phyloP scores from a whole-genome alignment of 2,797 vertebrate genomes.

The Pantherophis vulpinus region DNA sequence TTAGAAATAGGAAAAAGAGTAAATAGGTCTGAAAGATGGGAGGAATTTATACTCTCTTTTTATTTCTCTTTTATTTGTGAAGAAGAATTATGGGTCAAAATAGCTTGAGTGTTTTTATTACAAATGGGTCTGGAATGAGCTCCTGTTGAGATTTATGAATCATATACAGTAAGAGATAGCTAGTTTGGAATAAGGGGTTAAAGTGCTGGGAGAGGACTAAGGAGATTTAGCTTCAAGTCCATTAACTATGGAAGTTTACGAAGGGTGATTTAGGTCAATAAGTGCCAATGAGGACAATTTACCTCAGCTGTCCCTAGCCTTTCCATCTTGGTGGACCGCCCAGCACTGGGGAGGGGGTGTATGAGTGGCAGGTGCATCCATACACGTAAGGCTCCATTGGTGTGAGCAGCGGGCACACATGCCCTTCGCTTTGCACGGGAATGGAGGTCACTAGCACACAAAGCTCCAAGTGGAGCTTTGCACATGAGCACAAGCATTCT shows the following conservation, averaged over 20 bases:
- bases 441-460: no score
- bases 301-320: not conserved
- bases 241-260: not conserved
- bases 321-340: no score
- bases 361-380: no score
- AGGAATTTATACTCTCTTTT: slow-evolving; percentile 25
- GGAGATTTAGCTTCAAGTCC: not conserved
- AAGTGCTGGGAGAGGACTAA: not conserved
- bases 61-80: slow-evolving; percentile 35
- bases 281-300: not conserved
- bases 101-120: not conserved
- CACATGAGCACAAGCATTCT: no score
- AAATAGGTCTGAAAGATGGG: slow-evolving; percentile 32
- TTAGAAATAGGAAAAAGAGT: slow-evolving; percentile 10
- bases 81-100: fast-evolving
- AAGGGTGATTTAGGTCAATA: not conserved
- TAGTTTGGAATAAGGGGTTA: not conserved
- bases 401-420: no score
- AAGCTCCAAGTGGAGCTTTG: no score
- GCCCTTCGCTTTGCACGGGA: no score
- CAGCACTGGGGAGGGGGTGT: no score
- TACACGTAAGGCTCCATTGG: no score
- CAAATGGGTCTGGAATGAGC: not conserved
- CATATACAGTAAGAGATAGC: not conserved
- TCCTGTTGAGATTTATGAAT: not conserved